Base-by-base conservation (phyloP, 2,888 invertebrate genomes). In the Gnatocerus cornutus region DNA sequence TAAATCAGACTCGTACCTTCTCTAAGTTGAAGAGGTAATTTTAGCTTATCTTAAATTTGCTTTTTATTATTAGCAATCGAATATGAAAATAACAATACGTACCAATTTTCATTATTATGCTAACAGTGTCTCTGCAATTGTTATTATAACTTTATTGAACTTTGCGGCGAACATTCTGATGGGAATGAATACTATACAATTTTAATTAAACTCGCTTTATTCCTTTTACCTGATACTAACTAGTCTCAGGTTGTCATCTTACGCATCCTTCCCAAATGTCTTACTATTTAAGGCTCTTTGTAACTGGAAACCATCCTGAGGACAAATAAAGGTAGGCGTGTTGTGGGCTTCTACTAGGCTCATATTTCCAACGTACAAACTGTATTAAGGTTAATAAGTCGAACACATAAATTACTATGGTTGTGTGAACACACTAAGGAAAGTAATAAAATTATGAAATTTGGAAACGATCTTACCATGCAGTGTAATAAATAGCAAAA, bases 361-460 rank as follows among this genome's bases (percentile, higher is more conserved):
- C 55, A 55, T 55, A 9, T 55, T 53, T 37, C 16, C 55, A 55
- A 55, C 37, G 55, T 16, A 33, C 33, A 37, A 8, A 7, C 8
- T 6, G 7, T 52, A 33, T 55, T 55, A 13, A 55, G 16, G 39
- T 37, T 55, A 55, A 55, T 55, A 55, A 55, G 39, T 55, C 39
- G 37, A 39, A 0, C 16, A 33, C 16, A 55, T 39, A 55, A 55
- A 55, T 37, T 39, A 55, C 39, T 1, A 14, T 33, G 12, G 21
- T 30, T 55, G 29, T 14, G n/a, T 21, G 21, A 41, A 41, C n/a
- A 41, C 13, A 41, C 12, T 41, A 41, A 12, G 41, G 12, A 12
- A 33, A 4, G 33, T 33, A n/a, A 33, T 7, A 33, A 41, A 41
- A 41, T 41, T 41, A 41, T 41, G 7, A 41, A 41, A 41, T 41